Conservation (phyloP, 2,797 vertebrate species). For the Margarornis squamiger region DNA sequence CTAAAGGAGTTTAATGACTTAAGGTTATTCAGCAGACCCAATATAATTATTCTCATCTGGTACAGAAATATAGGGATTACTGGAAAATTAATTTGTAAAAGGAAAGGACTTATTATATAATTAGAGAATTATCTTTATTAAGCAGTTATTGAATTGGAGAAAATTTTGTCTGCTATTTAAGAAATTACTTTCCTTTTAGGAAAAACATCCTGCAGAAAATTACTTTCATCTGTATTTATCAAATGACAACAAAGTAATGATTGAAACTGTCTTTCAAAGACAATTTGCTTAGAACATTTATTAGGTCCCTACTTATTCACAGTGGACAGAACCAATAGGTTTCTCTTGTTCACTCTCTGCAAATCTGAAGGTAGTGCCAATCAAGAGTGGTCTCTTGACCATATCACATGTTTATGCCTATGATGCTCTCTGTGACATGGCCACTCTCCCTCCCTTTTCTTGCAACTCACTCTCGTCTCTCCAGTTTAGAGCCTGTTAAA, state of each 20-base stretch:
- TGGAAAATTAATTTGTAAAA: constrained; percentile 12
- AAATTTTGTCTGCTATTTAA: neutral
- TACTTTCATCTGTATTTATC: neutral
- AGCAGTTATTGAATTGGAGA: neutral
- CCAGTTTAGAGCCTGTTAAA: neutral
- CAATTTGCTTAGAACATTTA: neutral
- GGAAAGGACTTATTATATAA: neutral
- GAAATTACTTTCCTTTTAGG: neutral
- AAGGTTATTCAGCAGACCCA: neutral
- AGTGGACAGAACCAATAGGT: neutral
- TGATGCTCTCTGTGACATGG: neutral
- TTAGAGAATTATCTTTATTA: neutral
- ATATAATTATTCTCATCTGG: neutral
- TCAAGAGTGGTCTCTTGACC: neutral
- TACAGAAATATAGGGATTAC: neutral
- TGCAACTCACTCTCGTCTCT: neutral
- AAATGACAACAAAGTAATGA: neutral
- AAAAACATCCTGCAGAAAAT: neutral
- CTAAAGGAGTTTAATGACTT: neutral
- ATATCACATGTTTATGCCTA: accelerated
- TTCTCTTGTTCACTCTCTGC: neutral
- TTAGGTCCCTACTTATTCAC: neutral
- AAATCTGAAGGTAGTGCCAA: neutral
- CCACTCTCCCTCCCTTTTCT: neutral
- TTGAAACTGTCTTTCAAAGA: neutral